Evolutionary conservation across 2,113 vertebrate species (phyloP), one percentile per base, ranked within the genome.

Genomic region (Sphaerodactylus townsendi): DNA sequence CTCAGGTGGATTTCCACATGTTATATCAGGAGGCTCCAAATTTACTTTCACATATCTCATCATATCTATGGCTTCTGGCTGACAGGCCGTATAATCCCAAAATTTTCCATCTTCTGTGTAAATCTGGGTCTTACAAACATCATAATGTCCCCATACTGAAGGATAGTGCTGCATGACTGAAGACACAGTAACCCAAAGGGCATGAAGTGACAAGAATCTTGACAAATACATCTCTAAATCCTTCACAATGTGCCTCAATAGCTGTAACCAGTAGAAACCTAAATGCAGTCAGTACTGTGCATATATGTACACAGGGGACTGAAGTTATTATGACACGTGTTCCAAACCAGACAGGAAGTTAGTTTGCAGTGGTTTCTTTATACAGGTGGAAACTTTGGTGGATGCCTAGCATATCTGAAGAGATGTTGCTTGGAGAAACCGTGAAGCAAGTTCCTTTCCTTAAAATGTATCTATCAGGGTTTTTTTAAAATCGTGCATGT

Each of bases 41-140:
- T 96, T 96, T 87, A 99, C 98, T 93, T 98, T 99, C 81, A 99
- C 96, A n/a, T 96, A 98, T 86, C 98, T 97, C 93, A 99, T 99
- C 98, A 99, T 98, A 93, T 99, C 98, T 48, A 97, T 98, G 56
- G 98, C 97, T 95, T 99, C 98, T 0, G 98, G 99, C 88, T 99
- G 98, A 94, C 99, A 99, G 88, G 99, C 98, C 97, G 98, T 99
- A 96, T 99, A 99, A 97, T 99, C 98, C 99, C 99, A 99, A 85
- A 98, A 96, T 83, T 98, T 97, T 85, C 97, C 99, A 92, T 99
- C 98, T 74, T 99, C 99, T 0, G 98, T 97, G 93, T 98, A 99
- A 91, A 98, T 95, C 93, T 98, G 98, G 86, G 97, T 98, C 93
- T 99, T 99, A 89, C 99, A 99, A 81, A 99, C 97, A 0, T 99